These are phyloP conservation scores for Trichogramma evanescens DNA, from an alignment of 2,888 invertebrate species.

Conservation along the genomic window DNA sequence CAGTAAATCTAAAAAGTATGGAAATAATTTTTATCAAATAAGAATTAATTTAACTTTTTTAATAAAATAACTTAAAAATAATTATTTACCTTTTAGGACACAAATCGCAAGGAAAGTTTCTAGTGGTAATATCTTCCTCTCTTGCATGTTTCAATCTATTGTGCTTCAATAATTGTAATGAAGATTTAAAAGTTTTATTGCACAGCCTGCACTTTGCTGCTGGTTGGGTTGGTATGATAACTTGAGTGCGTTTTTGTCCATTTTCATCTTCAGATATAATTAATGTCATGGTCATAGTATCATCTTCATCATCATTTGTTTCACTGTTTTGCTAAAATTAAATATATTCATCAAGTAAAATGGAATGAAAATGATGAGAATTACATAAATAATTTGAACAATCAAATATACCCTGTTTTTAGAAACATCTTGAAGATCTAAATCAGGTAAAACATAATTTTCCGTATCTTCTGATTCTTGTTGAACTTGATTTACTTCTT, in stretches of 20 bases:
- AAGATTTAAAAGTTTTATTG: conserved; percentile 48
- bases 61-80: conserved; percentile 2
- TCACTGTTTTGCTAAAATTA: conserved; percentile 25
- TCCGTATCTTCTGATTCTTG: conserved; percentile 29
- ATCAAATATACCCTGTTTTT: conserved; percentile 29
- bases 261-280: conserved; percentile 47
- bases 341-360: not conserved
- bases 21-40: conserved; percentile 19
- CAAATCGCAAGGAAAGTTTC: conserved; percentile 44
- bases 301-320: conserved; percentile 42
- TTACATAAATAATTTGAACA: not conserved
- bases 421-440: conserved; percentile 26
- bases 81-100: conserved; percentile 41
- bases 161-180: conserved; percentile 45
- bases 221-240: conserved; percentile 43
- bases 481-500: conserved; percentile 23
- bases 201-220: conserved; percentile 49
- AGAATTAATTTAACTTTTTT: not conserved
- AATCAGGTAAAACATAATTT: conserved; percentile 32
- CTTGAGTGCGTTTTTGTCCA: conserved; percentile 47
- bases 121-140: conserved; percentile 45
- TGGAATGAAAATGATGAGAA: not conserved
- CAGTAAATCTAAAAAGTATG: conserved; percentile 35
- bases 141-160: conserved; percentile 44
- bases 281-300: conserved; percentile 46